Evolutionary conservation across 2,113 vertebrate species (phyloP), one percentile per base, ranked within the genome.

Genomic region (Mormyrus iriodes): DNA sequence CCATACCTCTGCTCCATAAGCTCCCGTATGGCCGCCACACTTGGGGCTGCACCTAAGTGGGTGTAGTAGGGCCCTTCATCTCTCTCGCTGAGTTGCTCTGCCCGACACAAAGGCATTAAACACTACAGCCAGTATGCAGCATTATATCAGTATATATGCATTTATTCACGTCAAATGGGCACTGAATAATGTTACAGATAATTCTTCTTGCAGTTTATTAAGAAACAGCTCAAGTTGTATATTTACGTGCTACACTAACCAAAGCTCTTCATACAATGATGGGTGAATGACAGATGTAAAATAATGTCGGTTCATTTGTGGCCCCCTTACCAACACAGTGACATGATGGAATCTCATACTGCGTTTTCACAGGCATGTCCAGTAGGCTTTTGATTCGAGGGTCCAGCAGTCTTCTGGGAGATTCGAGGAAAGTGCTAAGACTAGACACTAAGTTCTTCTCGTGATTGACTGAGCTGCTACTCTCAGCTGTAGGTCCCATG

Each of bases 1-100:
- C 89, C 87, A 96, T 95, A 99, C 98, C 98, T 97, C 95, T 97
- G 97, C 95, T 99, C 98, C 97, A 99, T 98, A 90, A 95, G 93
- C 94, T 97, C 96, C 92, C 98, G 97, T 95, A 99, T 98, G 93
- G 95, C 96, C 94, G 97, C 94, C 93, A 99, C 96, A 94, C 95
- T 98, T 91, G 97, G 97, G 92, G 97, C 97, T 95, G 98, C 97
- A 93, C 98, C 98, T 94, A 99, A 95, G 93, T 99, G 98, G 92
- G 98, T 99, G 95, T 99, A 99, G 95, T 98, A 99, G 92, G 98
- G 98, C 89, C 98, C 98, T 96, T 99, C 98, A 93, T 99, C 98
- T 96, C 98, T 99, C 94, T 99, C 98, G 96, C 97, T 97, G 93
- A 99, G 97, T 97, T 99, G 98, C 92, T 99, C 98, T 99, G 94